Conservation (phyloP, 2,888 invertebrate genomes). For the Smittia sp. region DNA sequence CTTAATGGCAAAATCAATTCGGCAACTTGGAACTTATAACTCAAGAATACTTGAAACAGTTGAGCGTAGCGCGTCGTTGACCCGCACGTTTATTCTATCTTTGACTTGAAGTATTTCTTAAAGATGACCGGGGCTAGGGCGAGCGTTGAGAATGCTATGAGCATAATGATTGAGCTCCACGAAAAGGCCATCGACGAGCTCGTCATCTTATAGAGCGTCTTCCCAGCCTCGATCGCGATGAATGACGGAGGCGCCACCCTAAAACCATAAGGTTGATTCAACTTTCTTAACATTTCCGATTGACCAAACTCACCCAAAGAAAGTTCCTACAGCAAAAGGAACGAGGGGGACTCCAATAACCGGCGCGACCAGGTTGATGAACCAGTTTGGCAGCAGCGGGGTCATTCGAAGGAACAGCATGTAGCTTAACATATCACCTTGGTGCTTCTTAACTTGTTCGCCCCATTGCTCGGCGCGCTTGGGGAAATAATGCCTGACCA, state of each 20-base stretch:
- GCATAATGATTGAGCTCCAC: conserved; percentile 76
- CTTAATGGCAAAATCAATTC: too few relatives aligned
- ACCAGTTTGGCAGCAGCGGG: conserved; percentile 98
- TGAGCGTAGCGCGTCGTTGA: too few relatives aligned
- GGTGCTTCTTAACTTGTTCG: conserved; percentile 76
- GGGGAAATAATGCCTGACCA: conserved; percentile 86
- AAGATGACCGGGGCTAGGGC: conserved; percentile 86
- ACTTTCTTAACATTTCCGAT: background rate
- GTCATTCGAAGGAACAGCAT: conserved; percentile 96
- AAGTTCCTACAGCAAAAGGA: conserved; percentile 94
- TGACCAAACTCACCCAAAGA: conserved; percentile 65
- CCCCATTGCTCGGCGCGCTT: conserved; percentile 84
- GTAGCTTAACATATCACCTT: conserved; percentile 88
- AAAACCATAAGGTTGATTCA: conserved; percentile 44
- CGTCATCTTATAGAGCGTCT: conserved; percentile 89
- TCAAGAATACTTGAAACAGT: too few relatives aligned
- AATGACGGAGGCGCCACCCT: conserved; percentile 96
- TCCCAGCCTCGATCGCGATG: conserved; percentile 96
- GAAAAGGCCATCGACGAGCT: conserved; percentile 85
- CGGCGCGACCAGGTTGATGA: conserved; percentile 94
- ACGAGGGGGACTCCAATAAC: conserved; percentile 91
- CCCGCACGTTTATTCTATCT: conserved; percentile 62
- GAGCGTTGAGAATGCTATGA: conserved; percentile 75
- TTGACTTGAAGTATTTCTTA: conserved; percentile 73
- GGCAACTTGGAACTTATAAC: too few relatives aligned